phyloP scores from a whole-genome alignment of 2,113 vertebrate genomes.

The Lasiurus borealis region DNA sequence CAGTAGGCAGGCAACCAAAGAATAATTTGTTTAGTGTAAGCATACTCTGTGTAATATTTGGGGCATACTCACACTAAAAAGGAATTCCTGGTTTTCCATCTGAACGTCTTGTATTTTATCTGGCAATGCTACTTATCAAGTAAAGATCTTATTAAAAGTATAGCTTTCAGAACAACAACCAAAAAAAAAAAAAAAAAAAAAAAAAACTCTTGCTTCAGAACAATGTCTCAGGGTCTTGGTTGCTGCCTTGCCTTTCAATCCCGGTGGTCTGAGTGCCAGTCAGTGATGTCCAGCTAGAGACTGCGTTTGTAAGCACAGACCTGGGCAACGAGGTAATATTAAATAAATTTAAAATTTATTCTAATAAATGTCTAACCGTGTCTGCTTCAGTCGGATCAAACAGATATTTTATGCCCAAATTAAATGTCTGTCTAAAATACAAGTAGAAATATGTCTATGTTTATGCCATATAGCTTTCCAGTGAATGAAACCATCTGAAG shows the following conservation, averaged over 20 bases:
- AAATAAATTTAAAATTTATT: neutral
- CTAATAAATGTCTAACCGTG: slow-evolving; percentile 8
- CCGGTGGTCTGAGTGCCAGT: neutral
- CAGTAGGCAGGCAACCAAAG: neutral
- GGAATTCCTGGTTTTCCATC: neutral
- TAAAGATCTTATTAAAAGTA: neutral
- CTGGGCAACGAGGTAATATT: neutral
- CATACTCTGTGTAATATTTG: neutral
- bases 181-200: no score
- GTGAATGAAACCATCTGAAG: neutral
- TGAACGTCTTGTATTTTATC: neutral
- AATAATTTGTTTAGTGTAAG: neutral
- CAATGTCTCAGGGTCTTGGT: neutral
- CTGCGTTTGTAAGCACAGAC: neutral
- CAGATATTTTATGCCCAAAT: neutral
- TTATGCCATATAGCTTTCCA: neutral
- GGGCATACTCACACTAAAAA: neutral
- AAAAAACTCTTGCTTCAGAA: neutral
- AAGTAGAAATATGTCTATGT: slow-evolving; percentile 13
- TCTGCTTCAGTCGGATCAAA: neutral
- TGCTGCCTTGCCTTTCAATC: neutral
- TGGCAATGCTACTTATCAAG: slow-evolving; percentile 23
- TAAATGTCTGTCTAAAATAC: slow-evolving; percentile 31
- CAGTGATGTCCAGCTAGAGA: neutral
- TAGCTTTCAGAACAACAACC: neutral